Evolutionary conservation across 2,888 invertebrate genomes (phyloP).

Genomic region (Heliconius aoede): DNA sequence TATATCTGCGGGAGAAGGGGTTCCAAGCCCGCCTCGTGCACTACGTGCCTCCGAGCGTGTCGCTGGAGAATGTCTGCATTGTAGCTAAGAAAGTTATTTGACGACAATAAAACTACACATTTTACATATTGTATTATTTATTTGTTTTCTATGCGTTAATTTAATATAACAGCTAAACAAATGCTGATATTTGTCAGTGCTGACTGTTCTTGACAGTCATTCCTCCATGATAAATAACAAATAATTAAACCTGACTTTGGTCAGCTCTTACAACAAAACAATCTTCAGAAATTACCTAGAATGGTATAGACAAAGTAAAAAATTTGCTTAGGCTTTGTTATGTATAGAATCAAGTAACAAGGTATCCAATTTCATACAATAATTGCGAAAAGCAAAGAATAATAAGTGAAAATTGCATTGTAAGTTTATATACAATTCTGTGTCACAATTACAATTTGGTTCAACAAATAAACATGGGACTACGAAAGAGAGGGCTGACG

Average conservation of each 20-base stretch:
- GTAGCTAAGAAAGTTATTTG: slow-evolving; percentile 76
- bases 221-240: not conserved
- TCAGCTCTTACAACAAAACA: not conserved
- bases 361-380: not conserved
- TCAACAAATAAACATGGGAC: not conserved
- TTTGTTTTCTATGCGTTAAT: slow-evolving; percentile 59
- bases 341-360: not conserved
- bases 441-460: not conserved
- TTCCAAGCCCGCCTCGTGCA: slow-evolving; percentile 85
- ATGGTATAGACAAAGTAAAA: not conserved
- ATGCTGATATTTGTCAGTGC: slow-evolving; percentile 38
- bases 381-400: not conserved
- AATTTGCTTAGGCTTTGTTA: not conserved
- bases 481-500: too few species aligned
- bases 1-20: slow-evolving; percentile 83
- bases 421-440: not conserved
- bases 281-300: not conserved
- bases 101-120: slow-evolving; percentile 1
- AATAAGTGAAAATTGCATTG: not conserved
- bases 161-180: slow-evolving; percentile 45
- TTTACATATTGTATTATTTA: slow-evolving; percentile 58
- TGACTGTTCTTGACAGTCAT: not conserved
- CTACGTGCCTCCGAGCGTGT: slow-evolving; percentile 86
- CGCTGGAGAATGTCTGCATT: slow-evolving; percentile 92
- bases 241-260: slow-evolving; percentile 12